Percentiles rank a stretch among this genome's conserved stretches.
Evolutionary conservation across 1,140 invertebrate species (phyloP).

Genomic region (Zaprionus gabonicus): DNA sequence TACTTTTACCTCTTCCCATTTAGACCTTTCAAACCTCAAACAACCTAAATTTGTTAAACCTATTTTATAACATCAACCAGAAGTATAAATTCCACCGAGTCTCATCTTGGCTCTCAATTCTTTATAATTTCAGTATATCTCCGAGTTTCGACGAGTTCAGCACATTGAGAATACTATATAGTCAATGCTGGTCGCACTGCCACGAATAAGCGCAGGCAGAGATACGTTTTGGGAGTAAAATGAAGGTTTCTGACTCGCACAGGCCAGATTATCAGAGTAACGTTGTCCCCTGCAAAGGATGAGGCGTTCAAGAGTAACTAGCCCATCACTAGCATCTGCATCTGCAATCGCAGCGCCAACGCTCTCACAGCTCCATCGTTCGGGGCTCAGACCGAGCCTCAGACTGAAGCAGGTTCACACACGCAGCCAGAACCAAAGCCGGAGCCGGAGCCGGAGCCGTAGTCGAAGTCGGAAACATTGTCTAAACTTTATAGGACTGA

Average conservation of each 20-base stretch:
- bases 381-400: neutral
- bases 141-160: neutral
- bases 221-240: constrained; percentile 44
- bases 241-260: constrained; percentile 66
- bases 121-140: constrained; percentile 1
- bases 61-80: neutral
- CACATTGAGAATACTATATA: neutral
- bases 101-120: neutral
- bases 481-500: constrained; percentile 47
- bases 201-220: constrained; percentile 11
- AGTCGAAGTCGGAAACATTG: neutral
- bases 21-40: too few relatives aligned
- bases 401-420: neutral
- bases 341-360: constrained; percentile 48
- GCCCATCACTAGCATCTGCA: constrained; percentile 63
- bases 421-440: neutral
- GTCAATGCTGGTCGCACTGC: constrained; percentile 11
- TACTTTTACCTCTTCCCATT: neutral
- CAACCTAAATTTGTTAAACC: neutral
- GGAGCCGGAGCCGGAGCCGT: neutral
- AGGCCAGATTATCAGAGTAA: constrained; percentile 59
- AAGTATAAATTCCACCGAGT: neutral
- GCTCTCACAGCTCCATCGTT: constrained; percentile 16
- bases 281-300: constrained; percentile 77
- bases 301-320: constrained; percentile 62